A percentile compares a stretch with the other conserved stretches of the same genome.
phyloP scores from a whole-genome alignment of 2,888 invertebrate genomes.

The Pristionchus mayeri region DNA sequence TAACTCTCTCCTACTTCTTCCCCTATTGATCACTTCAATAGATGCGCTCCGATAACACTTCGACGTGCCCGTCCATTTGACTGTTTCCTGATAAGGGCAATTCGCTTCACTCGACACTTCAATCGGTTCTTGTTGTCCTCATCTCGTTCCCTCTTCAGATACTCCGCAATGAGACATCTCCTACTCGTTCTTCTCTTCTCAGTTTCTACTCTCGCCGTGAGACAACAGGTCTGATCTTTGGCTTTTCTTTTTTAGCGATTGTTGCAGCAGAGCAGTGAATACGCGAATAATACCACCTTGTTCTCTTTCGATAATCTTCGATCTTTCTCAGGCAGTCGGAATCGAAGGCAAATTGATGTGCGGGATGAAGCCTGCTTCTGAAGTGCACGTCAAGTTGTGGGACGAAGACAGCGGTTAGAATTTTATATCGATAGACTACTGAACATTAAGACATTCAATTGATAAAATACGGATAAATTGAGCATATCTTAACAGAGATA shows the following conservation, averaged over 20 bases:
- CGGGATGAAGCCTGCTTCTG: constrained; percentile 62
- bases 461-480: too few species aligned
- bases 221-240: constrained; percentile 44
- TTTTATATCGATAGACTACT: not conserved
- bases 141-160: too few species aligned
- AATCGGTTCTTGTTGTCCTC: not conserved
- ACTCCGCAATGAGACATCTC: not conserved
- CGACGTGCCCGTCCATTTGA: not conserved
- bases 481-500: too few species aligned
- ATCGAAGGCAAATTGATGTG: constrained; percentile 65
- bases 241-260: not conserved
- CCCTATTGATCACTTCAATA: too few species aligned
- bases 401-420: constrained; percentile 60
- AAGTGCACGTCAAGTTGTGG: constrained; percentile 66
- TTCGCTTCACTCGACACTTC: not conserved
- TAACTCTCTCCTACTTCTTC: too few species aligned
- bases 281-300: not conserved
- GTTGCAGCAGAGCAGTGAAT: not conserved
- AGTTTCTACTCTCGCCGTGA: not conserved
- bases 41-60: not conserved
- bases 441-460: not conserved
- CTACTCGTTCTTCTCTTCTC: not conserved
- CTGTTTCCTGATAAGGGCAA: constrained; percentile 20
- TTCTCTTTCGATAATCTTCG: not conserved
- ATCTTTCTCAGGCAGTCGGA: constrained; percentile 57